A percentile compares a stretch with the other conserved stretches of the same genome.
Conservation (phyloP, 2,888 invertebrate species). For the Vannuccia rotundouncinata region DNA sequence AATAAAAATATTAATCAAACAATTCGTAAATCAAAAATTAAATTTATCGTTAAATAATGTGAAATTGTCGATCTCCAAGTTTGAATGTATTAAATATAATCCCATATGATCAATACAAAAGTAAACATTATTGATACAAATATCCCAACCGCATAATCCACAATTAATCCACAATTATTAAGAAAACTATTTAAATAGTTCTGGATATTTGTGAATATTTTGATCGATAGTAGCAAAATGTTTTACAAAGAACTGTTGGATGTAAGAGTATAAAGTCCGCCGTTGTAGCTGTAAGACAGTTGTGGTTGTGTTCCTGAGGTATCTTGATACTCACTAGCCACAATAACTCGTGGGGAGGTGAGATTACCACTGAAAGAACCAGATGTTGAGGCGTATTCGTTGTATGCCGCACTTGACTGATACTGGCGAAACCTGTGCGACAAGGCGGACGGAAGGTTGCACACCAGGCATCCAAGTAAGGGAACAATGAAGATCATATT, state of each 20-base stretch:
- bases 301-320: background rate
- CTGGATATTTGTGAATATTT: background rate
- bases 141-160: no score
- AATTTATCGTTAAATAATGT: no score
- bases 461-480: background rate
- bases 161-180: background rate
- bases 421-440: background rate
- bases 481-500: background rate
- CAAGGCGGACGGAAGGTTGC: background rate
- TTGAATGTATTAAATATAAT: no score
- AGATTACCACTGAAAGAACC: background rate
- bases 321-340: background rate
- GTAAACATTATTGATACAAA: no score
- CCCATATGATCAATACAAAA: no score
- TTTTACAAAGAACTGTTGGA: background rate
- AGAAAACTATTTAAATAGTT: background rate
- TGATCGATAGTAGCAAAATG: background rate
- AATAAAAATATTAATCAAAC: background rate
- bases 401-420: background rate
- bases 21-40: no score
- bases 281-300: background rate
- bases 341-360: background rate
- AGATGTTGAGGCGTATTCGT: conserved; percentile 7
- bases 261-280: background rate
- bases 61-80: no score